Evolutionary conservation across 2,797 vertebrate genomes (phyloP), one percentile per base, ranked within the genome.

Genomic region (Enteromius mattozi): DNA sequence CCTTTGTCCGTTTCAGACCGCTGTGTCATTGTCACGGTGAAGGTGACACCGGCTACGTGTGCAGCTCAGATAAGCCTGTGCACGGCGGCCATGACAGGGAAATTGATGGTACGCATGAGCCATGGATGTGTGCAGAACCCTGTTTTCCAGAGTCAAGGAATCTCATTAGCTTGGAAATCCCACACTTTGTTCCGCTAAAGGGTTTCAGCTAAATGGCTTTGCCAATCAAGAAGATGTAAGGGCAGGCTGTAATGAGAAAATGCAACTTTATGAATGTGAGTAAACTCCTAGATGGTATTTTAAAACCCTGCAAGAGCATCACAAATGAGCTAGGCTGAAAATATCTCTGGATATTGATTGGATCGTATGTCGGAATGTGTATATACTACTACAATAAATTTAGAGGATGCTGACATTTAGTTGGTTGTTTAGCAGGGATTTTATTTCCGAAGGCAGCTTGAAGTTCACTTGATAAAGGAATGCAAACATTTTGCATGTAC

Each of bases 11-110:
- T 90, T 90, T 91, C 87, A 88, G 85, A 84, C 85, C 81, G 81
- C 85, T 88, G 89, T 87, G 83, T 91, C 86, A 90, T 70, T 87
- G 88, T 85, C 82, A 21, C 78, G 30, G 88, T 56, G 89, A 94
- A 94, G 93, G 94, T 94, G 93, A 95, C 93, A 88, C 84, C 66
- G 74, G 76, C 8, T 65, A 86, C 13, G 68, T 82, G 87, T 85
- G 84, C 71, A 83, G 40, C 66, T 81, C 81, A 81, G 86, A 89
- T 89, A 90, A 90, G 88, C 90, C 80, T 42, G 89, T 89, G 71
- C 77, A 68, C 85, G 69, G 80, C 47, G 35, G 82, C 87, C 85
- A 63, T 72, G 40, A 84, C 82, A 37, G 91, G 80, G 84, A 88
- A 89, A 92, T 85, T 88, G 87, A 91, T 89, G 88, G 86, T 70